These are phyloP conservation scores for Chironomus tepperi DNA, from an alignment of 1,140 invertebrate genomes.

Conservation along the genomic window DNA sequence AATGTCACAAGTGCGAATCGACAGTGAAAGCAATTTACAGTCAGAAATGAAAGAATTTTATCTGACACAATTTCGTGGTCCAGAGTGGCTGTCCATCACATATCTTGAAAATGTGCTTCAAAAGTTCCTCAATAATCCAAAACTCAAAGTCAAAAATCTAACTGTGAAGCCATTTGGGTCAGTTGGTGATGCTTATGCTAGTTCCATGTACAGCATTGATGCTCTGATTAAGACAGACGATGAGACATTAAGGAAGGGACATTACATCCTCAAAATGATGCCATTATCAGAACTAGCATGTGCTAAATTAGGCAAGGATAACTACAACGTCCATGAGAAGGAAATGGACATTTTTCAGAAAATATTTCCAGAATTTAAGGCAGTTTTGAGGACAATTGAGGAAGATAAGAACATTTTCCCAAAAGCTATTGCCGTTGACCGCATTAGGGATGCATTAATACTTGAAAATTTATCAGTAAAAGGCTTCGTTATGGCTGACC, in stretches of 20 bases:
- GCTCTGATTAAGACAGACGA: too few species aligned
- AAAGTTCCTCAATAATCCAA: not conserved
- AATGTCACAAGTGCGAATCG: too few species aligned
- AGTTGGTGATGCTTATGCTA: not conserved
- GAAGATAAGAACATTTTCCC: not conserved
- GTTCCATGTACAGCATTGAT: not conserved
- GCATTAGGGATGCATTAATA: not conserved
- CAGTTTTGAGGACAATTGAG: not conserved
- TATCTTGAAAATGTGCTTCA: not conserved
- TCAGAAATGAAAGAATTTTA: too few species aligned
- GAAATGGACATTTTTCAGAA: conserved; percentile 7
- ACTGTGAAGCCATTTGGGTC: not conserved
- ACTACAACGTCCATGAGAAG: not conserved
- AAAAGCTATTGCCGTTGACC: not conserved
- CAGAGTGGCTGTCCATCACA: not conserved
- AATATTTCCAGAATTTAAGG: not conserved
- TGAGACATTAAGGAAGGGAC: not conserved
- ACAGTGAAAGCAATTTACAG: too few species aligned
- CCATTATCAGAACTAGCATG: not conserved
- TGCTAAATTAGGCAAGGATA: not conserved
- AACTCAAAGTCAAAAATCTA: not conserved
- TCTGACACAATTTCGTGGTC: too few species aligned
- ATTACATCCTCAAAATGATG: not conserved
- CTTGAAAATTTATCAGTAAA: not conserved
- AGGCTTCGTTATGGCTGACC: not conserved